Evolutionary conservation across 2,888 invertebrate genomes (phyloP).

Genomic region (Ectropis crepuscularia): DNA sequence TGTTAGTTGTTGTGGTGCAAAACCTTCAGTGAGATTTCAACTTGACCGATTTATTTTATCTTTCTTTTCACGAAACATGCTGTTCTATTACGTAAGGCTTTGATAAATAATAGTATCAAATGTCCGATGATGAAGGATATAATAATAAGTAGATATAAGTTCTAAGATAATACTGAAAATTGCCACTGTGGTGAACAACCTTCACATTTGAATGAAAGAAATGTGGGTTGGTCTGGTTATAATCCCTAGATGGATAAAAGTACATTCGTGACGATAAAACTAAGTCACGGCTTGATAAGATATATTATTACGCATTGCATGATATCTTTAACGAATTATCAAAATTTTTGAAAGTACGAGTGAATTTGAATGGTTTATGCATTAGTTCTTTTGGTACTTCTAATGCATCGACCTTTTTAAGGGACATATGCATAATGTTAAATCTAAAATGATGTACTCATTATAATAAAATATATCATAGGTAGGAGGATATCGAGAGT

Average conservation of each 20-base stretch:
- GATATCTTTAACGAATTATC: too few species aligned
- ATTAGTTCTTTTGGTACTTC: too few species aligned
- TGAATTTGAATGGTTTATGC: too few species aligned
- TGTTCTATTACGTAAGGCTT: neutral
- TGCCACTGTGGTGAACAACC: constrained; percentile 11
- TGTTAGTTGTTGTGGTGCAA: too few species aligned
- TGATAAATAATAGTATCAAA: neutral
- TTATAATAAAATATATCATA: too few species aligned
- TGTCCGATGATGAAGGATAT: neutral
- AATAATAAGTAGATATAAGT: neutral
- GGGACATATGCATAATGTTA: too few species aligned
- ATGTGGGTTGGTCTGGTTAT: constrained; percentile 22
- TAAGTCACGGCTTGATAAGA: constrained; percentile 11
- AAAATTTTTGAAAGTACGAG: too few species aligned
- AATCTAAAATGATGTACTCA: too few species aligned
- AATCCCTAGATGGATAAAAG: constrained; percentile 23
- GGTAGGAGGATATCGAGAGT: too few species aligned
- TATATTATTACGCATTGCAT: neutral
- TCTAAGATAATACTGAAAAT: constrained; percentile 3
- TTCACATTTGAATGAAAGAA: constrained; percentile 13
- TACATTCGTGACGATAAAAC: constrained; percentile 19
- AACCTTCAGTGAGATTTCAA: too few species aligned
- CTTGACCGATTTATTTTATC: neutral
- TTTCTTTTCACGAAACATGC: neutral
- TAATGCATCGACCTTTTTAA: too few species aligned